Percentiles rank a stretch among this genome's conserved stretches.
Conservation (phyloP, 2,797 vertebrate genomes). For the Chanos chanos region DNA sequence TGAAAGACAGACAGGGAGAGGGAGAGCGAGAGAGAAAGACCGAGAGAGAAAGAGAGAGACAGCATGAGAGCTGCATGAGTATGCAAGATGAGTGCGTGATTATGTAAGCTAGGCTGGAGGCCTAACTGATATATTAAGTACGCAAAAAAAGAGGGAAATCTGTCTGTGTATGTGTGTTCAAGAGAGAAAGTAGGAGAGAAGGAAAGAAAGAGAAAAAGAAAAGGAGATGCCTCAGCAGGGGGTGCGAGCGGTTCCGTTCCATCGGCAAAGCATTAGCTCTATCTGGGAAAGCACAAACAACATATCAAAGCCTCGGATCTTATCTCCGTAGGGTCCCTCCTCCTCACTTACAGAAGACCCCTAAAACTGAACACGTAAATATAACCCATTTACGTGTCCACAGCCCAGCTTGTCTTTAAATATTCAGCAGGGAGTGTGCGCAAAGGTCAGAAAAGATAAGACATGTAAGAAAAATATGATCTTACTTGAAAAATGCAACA, state of each 20-base stretch:
- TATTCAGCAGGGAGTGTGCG: too few relatives aligned
- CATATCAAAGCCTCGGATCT: slow-evolving; percentile 9
- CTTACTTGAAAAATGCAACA: too few relatives aligned
- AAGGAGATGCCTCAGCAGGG: background rate
- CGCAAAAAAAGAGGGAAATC: background rate
- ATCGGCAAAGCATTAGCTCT: background rate
- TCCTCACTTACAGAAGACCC: too few relatives aligned
- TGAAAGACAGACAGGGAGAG: background rate
- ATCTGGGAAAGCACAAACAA: background rate
- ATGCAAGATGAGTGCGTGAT: background rate
- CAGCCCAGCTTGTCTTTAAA: too few relatives aligned
- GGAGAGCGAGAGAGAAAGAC: too few relatives aligned
- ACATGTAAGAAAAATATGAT: too few relatives aligned
- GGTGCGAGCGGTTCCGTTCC: background rate
- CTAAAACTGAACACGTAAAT: too few relatives aligned
- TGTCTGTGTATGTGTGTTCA: too few relatives aligned
- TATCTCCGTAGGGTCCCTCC: background rate
- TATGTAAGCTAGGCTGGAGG: slow-evolving; percentile 9
- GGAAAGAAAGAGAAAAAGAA: background rate
- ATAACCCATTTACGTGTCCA: too few relatives aligned
- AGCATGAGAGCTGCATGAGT: slow-evolving; percentile 4
- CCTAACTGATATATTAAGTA: background rate
- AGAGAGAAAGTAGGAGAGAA: background rate
- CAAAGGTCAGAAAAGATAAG: too few relatives aligned
- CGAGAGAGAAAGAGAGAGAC: slow-evolving; percentile 3